phyloP scores from a whole-genome alignment of 2,113 vertebrate genomes.

The Climacteris rufus region DNA sequence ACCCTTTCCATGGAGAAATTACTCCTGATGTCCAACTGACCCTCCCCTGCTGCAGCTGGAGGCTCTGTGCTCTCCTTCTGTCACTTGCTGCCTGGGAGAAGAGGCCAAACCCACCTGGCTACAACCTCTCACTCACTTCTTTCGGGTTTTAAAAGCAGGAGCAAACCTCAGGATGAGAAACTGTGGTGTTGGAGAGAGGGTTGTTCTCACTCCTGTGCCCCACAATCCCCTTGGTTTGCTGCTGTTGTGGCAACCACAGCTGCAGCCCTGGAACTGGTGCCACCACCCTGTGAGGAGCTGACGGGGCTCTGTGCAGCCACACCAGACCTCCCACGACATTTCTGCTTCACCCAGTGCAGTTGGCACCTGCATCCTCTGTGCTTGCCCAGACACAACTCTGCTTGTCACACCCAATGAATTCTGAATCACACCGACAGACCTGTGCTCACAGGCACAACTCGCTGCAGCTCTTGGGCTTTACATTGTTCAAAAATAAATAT shows the following conservation, averaged over 20 bases:
- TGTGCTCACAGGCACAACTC: conserved; percentile 31
- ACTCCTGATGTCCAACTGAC: neutral
- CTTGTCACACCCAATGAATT: neutral
- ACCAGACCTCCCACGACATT: neutral
- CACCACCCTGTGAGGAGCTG: neutral
- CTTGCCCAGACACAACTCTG: conserved; percentile 23
- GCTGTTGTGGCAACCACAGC: neutral
- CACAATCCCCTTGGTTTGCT: neutral
- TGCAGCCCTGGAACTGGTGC: neutral
- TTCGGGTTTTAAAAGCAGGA: neutral
- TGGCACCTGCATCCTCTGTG: neutral
- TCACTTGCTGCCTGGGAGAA: neutral
- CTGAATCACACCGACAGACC: neutral
- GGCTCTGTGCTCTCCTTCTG: neutral
- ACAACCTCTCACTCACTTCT: neutral
- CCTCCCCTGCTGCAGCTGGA: neutral
- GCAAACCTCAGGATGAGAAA: neutral
- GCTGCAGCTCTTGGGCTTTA: neutral
- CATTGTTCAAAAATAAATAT: neutral
- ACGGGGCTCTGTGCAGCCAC: neutral
- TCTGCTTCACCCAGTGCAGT: neutral
- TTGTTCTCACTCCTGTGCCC: neutral
- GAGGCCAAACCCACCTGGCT: neutral
- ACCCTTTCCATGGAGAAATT: neutral
- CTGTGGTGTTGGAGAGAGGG: neutral